Base-by-base conservation (phyloP, 2,888 invertebrate species). In the Stegana nigrithorax region DNA sequence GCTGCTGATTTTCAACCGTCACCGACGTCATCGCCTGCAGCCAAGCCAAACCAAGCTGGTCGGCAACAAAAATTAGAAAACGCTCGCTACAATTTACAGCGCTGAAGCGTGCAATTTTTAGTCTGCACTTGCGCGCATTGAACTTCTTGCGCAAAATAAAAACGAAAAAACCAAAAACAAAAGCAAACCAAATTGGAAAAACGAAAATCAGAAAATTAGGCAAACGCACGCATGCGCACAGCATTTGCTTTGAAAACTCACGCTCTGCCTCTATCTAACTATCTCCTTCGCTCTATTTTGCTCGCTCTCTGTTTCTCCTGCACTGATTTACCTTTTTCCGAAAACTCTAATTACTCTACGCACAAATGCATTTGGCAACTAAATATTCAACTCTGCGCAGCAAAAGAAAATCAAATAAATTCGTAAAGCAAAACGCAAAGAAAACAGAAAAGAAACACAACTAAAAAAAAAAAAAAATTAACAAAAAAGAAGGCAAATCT, bases 121-220 rank as follows among this genome's bases (percentile, higher is more conserved):
- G 66, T 69, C 67, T 79, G 61, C 62, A 50, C 60, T 59, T 67
- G 64, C 68, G 75, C 77, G 74, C 78, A 79, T 75, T 75, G 79
- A 79, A 75, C 75, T 71, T 69, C 71, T 79, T 75, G 78, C 39
- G 39, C 39, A 39, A 39, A 39, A n/a, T n/a, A n/a, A n/a, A n/a
- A n/a, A n/a, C n/a, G n/a, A n/a, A n/a, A n/a, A n/a, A n/a, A 39
- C 4, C 39, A 39, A 29, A 29, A 29, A 29, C 10, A 29, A 39
- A 39, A n/a, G 39, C 39, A 39, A 39, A n/a, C n/a, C n/a, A n/a
- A n/a, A n/a, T n/a, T n/a, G n/a, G n/a, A n/a, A n/a, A n/a, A n/a
- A n/a, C n/a, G n/a, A n/a, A n/a, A n/a, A n/a, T n/a, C n/a, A n/a
- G n/a, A n/a, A n/a, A n/a, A n/a, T n/a, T n/a, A n/a, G n/a, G 39